phyloP scores from a whole-genome alignment of 2,113 vertebrate species.

The Thalassarche chlororhynchos region DNA sequence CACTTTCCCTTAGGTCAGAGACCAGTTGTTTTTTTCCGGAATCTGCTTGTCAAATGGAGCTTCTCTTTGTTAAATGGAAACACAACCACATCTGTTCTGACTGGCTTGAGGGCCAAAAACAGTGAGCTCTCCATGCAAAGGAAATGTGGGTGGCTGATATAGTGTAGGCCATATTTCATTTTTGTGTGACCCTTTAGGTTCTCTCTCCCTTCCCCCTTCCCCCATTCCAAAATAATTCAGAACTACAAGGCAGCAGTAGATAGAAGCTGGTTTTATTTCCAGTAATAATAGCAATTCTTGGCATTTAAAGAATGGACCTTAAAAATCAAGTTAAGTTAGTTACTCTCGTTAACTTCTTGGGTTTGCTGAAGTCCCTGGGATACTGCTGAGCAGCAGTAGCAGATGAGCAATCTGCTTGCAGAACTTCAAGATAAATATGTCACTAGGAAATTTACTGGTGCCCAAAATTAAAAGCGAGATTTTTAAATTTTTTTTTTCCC shows the following conservation, averaged over 20 bases:
- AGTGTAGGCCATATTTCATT: background rate
- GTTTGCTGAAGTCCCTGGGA: background rate
- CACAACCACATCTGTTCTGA: background rate
- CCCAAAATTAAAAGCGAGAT: background rate
- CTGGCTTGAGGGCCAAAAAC: background rate
- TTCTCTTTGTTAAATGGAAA: constrained; percentile 11
- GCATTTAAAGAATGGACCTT: background rate
- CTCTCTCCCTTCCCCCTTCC: background rate
- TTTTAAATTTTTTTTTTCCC: background rate
- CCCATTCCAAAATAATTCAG: background rate
- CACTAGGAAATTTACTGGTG: background rate
- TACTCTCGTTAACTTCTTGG: background rate
- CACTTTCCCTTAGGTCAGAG: background rate
- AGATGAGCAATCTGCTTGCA: background rate
- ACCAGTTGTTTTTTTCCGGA: background rate
- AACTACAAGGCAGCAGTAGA: background rate
- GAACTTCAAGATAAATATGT: background rate
- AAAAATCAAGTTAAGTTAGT: background rate
- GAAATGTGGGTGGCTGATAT: background rate
- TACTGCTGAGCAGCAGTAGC: background rate
- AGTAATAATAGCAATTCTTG: background rate
- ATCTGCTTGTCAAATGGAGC: background rate
- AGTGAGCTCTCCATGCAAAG: background rate
- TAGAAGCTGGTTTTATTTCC: background rate
- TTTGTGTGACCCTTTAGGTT: background rate